Evolutionary conservation across 2,888 invertebrate species (phyloP), one percentile per base, ranked within the genome.

Genomic region (Harpagoxenus sublaevis): DNA sequence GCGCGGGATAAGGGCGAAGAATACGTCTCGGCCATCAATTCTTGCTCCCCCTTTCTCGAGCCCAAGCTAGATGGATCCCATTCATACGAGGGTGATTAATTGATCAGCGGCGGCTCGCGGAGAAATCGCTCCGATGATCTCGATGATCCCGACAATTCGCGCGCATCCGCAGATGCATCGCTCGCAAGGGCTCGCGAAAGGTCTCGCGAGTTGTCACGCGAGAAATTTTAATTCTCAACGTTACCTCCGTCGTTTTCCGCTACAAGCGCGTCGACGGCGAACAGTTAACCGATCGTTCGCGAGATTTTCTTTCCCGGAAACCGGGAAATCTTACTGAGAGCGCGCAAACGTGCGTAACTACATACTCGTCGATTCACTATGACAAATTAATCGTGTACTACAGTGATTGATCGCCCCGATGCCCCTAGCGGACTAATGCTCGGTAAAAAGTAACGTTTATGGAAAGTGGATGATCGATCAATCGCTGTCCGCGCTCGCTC

Each of bases 11-110:
- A 81, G 60, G 71, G 71, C 2, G 60, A 63, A 78, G 78, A 78
- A 77, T 85, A 85, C 85, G 42, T 83, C 74, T 55, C 79, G 57
- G 74, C 68, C 85, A 85, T 83, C 83, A 75, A 83, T 85, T 85
- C 79, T 83, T 62, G 63, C 68, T 70, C 55, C 55, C 68, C 65
- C 66, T 48, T 75, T 73, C 68, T 48, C 62, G 35, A 5, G 31
- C 68, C 45, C 74, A 15, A 39, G 42, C 82, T 77, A 74, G 85
- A 83, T 83, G 85, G 75, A 85, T 83, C 39, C 75, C 63, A 85
- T 85, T 83, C 85, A 85, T 77, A 39, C 68, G 39, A 15, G 39
- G 62, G 83, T 85, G 85, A 85, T 85, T 85, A 85, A 85, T 85
- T 83, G 83, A 77, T 71, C 83, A 82, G n/a, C 2, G 42, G 18